Base-by-base conservation (phyloP, 2,113 vertebrate species). In the Phocoena phocoena region DNA sequence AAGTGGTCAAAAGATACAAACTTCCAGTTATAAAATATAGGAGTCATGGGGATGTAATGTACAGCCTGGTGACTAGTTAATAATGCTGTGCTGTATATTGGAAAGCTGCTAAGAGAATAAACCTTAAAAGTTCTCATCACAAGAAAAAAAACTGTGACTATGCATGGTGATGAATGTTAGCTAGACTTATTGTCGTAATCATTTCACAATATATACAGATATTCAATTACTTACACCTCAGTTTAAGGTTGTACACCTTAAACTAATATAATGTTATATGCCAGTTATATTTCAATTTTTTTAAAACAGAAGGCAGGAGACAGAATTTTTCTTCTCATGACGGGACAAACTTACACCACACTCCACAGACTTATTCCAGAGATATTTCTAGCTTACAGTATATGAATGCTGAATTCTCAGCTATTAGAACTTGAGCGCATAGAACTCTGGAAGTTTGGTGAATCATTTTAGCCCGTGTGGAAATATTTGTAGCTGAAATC, bases 91-190 rank as follows among this genome's bases (percentile, higher is more conserved):
- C 18, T 76, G 3, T 41, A 23, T 60, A 83, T 31, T 41, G 83
- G 68, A 84, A 83, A 67, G 36, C 60, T 84, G 99, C 98, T 98
- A 84, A 76, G 5, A 36, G 21, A 76, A 23, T 60, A 60, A 58
- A 58, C 47, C 60, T 84, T 95, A 76, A 76, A 74, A 65, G 11
- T 65, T 36, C 60, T 90, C n/a, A 76, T 76, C 47, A 76, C 33
- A 90, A 83, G n/a, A 44, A 89, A 58, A 95, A 82, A 50, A 36
- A 76, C 31, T 89, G 13, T 76, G n/a, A 26, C 25, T 74, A 67
- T 67, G 13, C 36, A 33, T 47, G 60, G 36, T 74, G 21, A 83
- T 83, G 13, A 13, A n/a, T 47, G 17, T 83, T 58, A 82, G 62
- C 58, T 44, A 93, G 74, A 70, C 12, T 73, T 73, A 89, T 17